Percentiles rank a stretch among this genome's conserved stretches.
Conservation (phyloP, 2,113 vertebrate species). For the Takifugu flavidus region DNA sequence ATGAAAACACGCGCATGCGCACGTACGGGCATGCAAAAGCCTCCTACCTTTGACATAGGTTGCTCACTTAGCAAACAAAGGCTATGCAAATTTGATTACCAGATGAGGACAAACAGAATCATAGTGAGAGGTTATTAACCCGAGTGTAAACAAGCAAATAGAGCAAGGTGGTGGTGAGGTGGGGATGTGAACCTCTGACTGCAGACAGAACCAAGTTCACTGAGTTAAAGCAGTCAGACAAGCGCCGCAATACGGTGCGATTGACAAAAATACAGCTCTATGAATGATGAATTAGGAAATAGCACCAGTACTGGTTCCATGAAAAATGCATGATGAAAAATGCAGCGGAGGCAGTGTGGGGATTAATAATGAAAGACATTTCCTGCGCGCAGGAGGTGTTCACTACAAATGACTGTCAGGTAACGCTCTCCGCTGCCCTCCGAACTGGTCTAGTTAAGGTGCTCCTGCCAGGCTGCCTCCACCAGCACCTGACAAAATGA, state of each 20-base stretch:
- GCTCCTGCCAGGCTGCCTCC: neutral
- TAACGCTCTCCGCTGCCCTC: constrained; percentile 1
- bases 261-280: constrained; percentile 18
- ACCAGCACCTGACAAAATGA: too few species aligned
- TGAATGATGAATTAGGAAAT: constrained; percentile 38
- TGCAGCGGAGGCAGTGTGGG: constrained; percentile 42
- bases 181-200: neutral
- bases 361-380: constrained; percentile 59
- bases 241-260: constrained; percentile 4
- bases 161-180: too few species aligned
- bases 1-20: neutral
- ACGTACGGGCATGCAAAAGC: neutral
- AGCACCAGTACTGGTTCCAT: constrained; percentile 37
- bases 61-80: constrained; percentile 38
- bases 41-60: constrained; percentile 33
- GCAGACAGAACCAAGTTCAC: neutral
- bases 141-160: constrained; percentile 7
- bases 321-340: constrained; percentile 52
- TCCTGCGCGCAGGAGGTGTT: constrained; percentile 21
- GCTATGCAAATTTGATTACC: constrained; percentile 43
- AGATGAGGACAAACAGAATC: constrained; percentile 9
- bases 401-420: constrained; percentile 25
- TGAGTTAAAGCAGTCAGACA: constrained; percentile 7
- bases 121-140: constrained; percentile 34
- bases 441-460: neutral